Conservation (phyloP, 2,888 invertebrate genomes). For the Andrena trimmerana region DNA sequence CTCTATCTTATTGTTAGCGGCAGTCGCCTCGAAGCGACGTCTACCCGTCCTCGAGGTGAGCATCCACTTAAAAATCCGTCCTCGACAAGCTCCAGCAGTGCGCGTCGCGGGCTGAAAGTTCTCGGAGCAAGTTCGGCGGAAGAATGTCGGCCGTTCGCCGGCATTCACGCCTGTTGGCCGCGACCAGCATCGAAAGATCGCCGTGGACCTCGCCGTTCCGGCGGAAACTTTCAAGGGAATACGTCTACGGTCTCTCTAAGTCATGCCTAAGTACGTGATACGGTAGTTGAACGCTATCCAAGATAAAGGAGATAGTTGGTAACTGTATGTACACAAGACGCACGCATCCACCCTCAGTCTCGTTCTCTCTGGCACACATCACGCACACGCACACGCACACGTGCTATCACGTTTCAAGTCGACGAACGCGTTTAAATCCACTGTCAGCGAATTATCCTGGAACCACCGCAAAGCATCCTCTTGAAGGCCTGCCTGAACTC, state of each 20-base stretch:
- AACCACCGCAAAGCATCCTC: conserved; percentile 91
- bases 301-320: conserved; percentile 41
- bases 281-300: conserved; percentile 49
- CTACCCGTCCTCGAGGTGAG: background rate
- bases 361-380: background rate
- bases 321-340: conserved; percentile 45
- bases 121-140: background rate
- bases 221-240: conserved; percentile 28
- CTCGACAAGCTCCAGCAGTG: background rate
- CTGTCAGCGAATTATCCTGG: conserved; percentile 80
- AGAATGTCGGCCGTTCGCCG: background rate
- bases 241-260: conserved; percentile 54
- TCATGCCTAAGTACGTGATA: conserved; percentile 54
- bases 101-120: background rate
- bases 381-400: background rate
- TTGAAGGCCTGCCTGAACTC: conserved; percentile 96
- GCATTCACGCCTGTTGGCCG: background rate
- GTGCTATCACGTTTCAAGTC: background rate
- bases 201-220: background rate
- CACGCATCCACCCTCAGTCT: conserved; percentile 13
- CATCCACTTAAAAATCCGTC: conserved; percentile 7
- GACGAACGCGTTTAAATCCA: conserved; percentile 65
- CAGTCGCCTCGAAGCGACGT: conserved; percentile 29
- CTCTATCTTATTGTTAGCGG: conserved; percentile 39
- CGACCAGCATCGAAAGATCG: background rate